Percentiles rank a stretch among this genome's conserved stretches.
phyloP scores from a whole-genome alignment of 1,140 invertebrate species.

The Homarus americanus region DNA sequence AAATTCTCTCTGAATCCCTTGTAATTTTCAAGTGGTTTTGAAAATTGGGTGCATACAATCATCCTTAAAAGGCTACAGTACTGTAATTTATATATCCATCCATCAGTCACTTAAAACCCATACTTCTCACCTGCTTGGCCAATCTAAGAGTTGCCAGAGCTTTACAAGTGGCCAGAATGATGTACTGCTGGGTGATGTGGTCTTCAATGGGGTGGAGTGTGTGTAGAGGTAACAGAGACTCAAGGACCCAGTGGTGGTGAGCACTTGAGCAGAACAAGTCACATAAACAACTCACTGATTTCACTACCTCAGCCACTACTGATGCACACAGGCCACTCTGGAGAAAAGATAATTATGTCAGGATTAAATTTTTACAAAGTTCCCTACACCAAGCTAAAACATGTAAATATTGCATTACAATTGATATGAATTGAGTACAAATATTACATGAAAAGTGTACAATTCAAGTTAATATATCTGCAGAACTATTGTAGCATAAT shows the following conservation, averaged over 20 bases:
- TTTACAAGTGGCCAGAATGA: conserved; percentile 85
- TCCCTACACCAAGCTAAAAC: too few relatives aligned
- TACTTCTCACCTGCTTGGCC: conserved; percentile 78
- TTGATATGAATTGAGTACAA: too few relatives aligned
- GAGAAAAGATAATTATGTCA: neutral
- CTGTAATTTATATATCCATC: too few relatives aligned
- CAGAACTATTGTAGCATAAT: too few relatives aligned
- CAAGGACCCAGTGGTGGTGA: conserved; percentile 87
- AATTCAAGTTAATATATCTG: neutral
- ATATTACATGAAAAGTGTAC: neutral
- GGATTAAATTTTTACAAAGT: too few relatives aligned
- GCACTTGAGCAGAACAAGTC: conserved; percentile 85
- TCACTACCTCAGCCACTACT: conserved; percentile 84
- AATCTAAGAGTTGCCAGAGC: conserved; percentile 83
- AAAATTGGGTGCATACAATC: too few relatives aligned
- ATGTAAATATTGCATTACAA: too few relatives aligned
- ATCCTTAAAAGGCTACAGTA: too few relatives aligned
- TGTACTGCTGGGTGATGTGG: conserved; percentile 85
- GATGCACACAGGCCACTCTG: conserved; percentile 79
- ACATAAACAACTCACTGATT: conserved; percentile 84
- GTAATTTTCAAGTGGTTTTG: too few relatives aligned
- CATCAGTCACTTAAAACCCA: neutral
- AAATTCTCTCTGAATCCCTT: too few relatives aligned
- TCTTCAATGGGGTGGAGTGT: conserved; percentile 84
- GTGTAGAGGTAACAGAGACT: conserved; percentile 83